Conservation (phyloP, 1,140 invertebrate species). For the Orchestia grillus region DNA sequence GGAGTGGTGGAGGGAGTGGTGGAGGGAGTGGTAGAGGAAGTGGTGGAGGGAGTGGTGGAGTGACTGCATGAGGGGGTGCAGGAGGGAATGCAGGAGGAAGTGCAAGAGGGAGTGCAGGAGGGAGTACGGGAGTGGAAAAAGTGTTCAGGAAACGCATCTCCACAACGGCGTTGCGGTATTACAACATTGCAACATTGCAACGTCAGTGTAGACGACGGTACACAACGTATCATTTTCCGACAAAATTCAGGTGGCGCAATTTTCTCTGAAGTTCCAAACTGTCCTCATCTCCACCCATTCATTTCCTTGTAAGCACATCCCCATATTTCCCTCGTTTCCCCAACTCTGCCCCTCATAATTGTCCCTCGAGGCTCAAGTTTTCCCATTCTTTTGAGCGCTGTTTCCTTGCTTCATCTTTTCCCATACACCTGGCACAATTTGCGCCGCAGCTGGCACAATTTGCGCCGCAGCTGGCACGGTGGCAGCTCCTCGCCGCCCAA, state of each 20-base stretch:
- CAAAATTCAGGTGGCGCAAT: not conserved
- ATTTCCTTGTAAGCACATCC: not conserved
- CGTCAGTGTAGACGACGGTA: too few species aligned
- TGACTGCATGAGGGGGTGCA: too few species aligned
- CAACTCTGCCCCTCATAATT: not conserved
- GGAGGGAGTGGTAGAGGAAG: too few species aligned
- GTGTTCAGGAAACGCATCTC: too few species aligned
- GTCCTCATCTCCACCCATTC: not conserved
- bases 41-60: too few species aligned
- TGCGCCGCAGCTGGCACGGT: not conserved
- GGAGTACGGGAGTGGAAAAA: too few species aligned
- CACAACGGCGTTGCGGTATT: too few species aligned
- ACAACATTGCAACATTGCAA: too few species aligned
- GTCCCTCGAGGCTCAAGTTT: not conserved
- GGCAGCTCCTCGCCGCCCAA: conserved; percentile 53
- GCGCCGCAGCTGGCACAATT: not conserved
- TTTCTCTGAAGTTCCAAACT: not conserved
- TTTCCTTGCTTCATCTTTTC: not conserved
- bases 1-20: too few species aligned
- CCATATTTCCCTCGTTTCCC: not conserved
- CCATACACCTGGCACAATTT: conserved; percentile 23
- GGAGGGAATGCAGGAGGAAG: too few species aligned
- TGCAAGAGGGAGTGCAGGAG: too few species aligned
- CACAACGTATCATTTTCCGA: too few species aligned
- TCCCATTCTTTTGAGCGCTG: not conserved